Evolutionary conservation across 2,888 invertebrate species (phyloP).

Genomic region (Pelosia muscerda): DNA sequence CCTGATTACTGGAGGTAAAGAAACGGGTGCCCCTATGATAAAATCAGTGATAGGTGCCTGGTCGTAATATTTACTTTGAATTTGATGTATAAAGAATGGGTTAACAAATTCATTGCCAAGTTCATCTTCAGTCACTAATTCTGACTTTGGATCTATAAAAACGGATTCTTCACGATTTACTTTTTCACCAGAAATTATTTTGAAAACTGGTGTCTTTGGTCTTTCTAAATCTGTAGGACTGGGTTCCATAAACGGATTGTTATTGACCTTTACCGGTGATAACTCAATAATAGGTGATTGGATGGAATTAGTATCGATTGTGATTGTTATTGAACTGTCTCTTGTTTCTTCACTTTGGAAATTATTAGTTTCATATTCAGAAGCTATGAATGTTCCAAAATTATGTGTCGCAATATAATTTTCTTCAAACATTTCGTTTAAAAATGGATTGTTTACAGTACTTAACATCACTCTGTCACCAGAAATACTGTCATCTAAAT

Average conservation of each 20-base stretch:
- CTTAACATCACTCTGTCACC: constrained; percentile 58
- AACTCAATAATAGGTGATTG: constrained; percentile 29
- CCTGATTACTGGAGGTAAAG: constrained; percentile 74
- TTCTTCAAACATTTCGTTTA: constrained; percentile 65
- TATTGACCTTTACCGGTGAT: constrained; percentile 49
- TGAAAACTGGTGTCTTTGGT: constrained; percentile 79
- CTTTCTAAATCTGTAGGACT: constrained; percentile 61
- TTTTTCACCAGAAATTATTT: constrained; percentile 72
- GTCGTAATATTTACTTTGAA: constrained; percentile 56
- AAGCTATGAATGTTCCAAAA: constrained; percentile 69
- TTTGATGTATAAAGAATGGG: constrained; percentile 73
- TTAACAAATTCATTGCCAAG: constrained; percentile 73
- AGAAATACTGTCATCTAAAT: constrained; percentile 63
- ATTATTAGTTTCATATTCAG: constrained; percentile 78
- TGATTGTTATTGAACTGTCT: constrained; percentile 64
- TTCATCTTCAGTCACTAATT: constrained; percentile 57
- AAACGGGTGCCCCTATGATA: constrained; percentile 84
- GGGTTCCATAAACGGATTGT: constrained; percentile 67
- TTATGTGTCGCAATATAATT: constrained; percentile 66
- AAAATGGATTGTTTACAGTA: constrained; percentile 70
- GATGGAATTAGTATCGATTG: constrained; percentile 59
- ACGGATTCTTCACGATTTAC: constrained; percentile 64
- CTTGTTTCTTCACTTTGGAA: constrained; percentile 73
- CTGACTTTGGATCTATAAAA: constrained; percentile 61
- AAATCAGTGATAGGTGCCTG: constrained; percentile 73